Conservation (phyloP, 2,888 invertebrate species). For the Lepidocyrtinus sp. region DNA sequence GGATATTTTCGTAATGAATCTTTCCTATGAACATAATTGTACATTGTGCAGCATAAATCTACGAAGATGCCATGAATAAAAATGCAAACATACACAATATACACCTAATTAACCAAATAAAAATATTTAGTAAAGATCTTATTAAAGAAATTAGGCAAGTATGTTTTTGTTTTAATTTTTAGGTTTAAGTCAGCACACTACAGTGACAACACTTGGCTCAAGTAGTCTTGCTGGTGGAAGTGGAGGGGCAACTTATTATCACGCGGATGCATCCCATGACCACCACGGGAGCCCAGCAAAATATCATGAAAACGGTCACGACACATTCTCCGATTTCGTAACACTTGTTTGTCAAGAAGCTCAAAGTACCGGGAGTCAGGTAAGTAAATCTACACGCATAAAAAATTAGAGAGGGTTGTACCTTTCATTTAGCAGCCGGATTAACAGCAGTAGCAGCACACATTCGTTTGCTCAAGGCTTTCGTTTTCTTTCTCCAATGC, state of each 20-base stretch:
- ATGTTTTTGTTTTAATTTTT: constrained; percentile 17
- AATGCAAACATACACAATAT: too few species aligned
- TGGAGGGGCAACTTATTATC: constrained; percentile 72
- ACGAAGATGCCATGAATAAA: too few species aligned
- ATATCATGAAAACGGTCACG: constrained; percentile 86
- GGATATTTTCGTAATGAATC: too few species aligned
- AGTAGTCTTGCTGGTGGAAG: constrained; percentile 73
- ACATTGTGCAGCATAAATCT: too few species aligned
- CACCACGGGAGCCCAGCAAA: constrained; percentile 75
- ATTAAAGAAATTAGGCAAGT: too few species aligned
- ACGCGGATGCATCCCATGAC: constrained; percentile 75
- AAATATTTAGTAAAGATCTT: too few species aligned
- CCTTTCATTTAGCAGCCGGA: not conserved
- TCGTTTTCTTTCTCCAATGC: constrained; percentile 1
- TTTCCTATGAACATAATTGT: too few species aligned
- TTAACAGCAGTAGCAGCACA: not conserved
- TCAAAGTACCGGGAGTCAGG: constrained; percentile 74
- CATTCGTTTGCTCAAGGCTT: not conserved
- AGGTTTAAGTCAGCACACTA: constrained; percentile 74
- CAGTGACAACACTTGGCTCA: constrained; percentile 74
- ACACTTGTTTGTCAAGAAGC: constrained; percentile 97
- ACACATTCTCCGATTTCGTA: constrained; percentile 95
- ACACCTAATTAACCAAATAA: too few species aligned
- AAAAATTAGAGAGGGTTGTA: constrained; percentile 3
- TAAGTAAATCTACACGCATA: constrained; percentile 25